Evolutionary conservation across 2,113 vertebrate species (phyloP), one percentile per base, ranked within the genome.

Genomic region (Rhinoderma darwinii): DNA sequence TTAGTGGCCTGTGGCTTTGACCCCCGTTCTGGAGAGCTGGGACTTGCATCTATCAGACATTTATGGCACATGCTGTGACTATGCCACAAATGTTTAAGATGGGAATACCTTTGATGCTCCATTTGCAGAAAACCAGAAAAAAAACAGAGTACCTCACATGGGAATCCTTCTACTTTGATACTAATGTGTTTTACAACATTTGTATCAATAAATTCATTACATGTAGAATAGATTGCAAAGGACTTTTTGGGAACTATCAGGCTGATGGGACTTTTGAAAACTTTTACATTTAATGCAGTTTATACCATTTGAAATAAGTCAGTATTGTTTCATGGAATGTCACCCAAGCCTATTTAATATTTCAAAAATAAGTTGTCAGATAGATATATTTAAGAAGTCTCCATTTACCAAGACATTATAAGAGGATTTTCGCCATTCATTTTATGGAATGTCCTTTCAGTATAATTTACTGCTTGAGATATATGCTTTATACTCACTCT

Each of bases 381-480:
- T 81, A 70, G 43, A 86, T 86, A 78, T 86, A 87, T 87, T 81
- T 43, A 72, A 80, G 85, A 82, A 61, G 78, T 87, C 85, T 82
- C 85, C 68, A 87, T 87, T 87, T 81, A 73, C 85, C 68, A 74
- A 87, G 75, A 87, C 51, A 82, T 87, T 87, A 61, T 87, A 74
- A 74, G 43, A 54, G 27, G 78, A 9, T 82, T 87, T 74, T 75
- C 14, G n/a, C 51, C 50, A 82, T 87, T 87, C 68, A 87, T 87
- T 87, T 80, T 82, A 30, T 74, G 51, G 68, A 73, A 81, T 87
- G 85, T 82, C 85, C 44, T 59, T 87, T 59, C 50, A 50, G 74
- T 47, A 59, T 82, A 82, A 87, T 87, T 87, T 87, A 87, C 20
- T 59, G 66, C 68, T 87, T 37, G 66, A 82, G 81, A 27, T 59